These are phyloP conservation scores for Paramormyrops kingsleyae DNA, from an alignment of 2,113 vertebrate species.

Conservation along the genomic window DNA sequence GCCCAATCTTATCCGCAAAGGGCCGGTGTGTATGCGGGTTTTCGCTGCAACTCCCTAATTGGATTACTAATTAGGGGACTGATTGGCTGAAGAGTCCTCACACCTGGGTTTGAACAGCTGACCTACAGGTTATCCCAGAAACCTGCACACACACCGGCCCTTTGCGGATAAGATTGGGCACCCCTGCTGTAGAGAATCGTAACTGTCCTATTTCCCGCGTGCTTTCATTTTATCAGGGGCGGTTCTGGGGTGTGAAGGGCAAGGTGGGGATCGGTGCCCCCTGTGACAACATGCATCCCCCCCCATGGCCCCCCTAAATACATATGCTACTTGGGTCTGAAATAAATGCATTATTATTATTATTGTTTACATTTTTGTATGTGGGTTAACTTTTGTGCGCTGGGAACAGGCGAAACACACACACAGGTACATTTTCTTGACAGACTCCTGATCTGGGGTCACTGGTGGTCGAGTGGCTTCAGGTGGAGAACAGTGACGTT, in stretches of 20 bases:
- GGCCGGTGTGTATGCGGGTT: too few relatives aligned
- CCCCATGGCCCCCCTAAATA: neutral
- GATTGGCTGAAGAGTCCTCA: too few relatives aligned
- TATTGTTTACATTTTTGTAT: neutral
- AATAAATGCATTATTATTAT: neutral
- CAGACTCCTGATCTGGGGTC: neutral
- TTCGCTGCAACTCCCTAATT: too few relatives aligned
- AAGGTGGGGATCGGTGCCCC: too few relatives aligned
- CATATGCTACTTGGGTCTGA: neutral
- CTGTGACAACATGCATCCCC: neutral
- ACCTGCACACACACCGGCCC: too few relatives aligned
- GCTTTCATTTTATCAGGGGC: neutral
- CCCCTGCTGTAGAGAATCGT: neutral
- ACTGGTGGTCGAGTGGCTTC: neutral
- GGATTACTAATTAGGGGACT: too few relatives aligned
- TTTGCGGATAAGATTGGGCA: too few relatives aligned
- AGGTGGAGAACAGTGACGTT: neutral
- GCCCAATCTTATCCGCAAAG: too few relatives aligned
- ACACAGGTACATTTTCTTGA: neutral
- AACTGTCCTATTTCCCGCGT: neutral
- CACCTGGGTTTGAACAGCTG: too few relatives aligned
- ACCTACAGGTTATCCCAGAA: too few relatives aligned
- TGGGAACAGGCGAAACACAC: too few relatives aligned
- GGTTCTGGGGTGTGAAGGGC: neutral
- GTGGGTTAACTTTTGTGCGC: too few relatives aligned